phyloP scores from a whole-genome alignment of 2,113 vertebrate species.

The Myxocyprinus asiaticus region DNA sequence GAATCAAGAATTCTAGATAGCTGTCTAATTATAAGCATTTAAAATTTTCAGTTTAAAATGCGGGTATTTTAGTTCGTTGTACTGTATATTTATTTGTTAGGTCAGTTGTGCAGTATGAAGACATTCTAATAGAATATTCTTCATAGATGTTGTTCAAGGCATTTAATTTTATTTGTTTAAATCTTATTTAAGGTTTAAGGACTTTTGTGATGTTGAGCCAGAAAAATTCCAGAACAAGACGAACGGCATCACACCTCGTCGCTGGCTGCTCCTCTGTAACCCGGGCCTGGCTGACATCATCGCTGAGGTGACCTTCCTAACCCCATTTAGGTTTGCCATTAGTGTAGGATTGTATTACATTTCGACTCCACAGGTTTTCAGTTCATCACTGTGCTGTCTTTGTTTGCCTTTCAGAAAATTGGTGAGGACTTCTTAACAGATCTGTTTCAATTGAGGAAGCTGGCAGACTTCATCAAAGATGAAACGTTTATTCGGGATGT shows the following conservation, averaged over 20 bases:
- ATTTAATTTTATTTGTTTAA: background rate
- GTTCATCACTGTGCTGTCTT: background rate
- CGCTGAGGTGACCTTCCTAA: conserved; percentile 72
- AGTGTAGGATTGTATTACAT: too few relatives aligned
- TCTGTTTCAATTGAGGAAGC: conserved; percentile 79
- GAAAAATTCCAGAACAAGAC: conserved; percentile 92
- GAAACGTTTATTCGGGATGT: conserved; percentile 83
- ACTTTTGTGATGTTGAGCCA: conserved; percentile 83
- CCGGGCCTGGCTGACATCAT: conserved; percentile 82
- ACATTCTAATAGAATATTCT: too few relatives aligned
- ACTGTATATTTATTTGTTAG: too few relatives aligned
- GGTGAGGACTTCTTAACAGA: conserved; percentile 86
- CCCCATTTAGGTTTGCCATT: too few relatives aligned
- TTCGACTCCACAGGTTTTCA: background rate
- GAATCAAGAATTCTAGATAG: too few relatives aligned
- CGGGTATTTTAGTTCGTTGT: too few relatives aligned
- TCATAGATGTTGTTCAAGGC: too few relatives aligned
- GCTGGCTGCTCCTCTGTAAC: conserved; percentile 88
- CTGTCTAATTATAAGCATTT: too few relatives aligned
- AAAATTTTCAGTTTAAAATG: too few relatives aligned
- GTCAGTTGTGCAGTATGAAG: too few relatives aligned
- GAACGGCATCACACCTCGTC: conserved; percentile 83
- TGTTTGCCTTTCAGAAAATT: conserved; percentile 72
- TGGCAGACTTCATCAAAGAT: conserved; percentile 74
- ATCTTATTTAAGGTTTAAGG: conserved; percentile 79